Evolutionary conservation across 2,888 invertebrate species (phyloP).

Genomic region (Pollenia angustigena): DNA sequence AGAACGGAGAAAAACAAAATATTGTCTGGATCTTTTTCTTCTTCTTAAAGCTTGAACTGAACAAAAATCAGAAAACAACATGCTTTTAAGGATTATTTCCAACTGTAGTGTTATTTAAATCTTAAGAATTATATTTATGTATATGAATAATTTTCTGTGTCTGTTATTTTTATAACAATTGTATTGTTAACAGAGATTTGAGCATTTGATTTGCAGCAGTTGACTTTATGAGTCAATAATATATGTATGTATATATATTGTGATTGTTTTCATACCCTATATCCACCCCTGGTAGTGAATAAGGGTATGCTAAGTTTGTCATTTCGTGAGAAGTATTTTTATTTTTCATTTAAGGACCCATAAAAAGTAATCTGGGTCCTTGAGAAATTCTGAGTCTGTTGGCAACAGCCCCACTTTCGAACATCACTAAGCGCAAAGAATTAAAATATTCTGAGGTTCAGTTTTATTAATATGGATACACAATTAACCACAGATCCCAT

Average conservation of each 20-base stretch:
- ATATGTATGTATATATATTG: neutral
- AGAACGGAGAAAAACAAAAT: conserved; percentile 2
- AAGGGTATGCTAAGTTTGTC: no score
- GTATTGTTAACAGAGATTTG: conserved; percentile 36
- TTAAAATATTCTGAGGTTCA: no score
- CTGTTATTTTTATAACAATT: conserved; percentile 6
- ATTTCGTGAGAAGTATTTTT: no score
- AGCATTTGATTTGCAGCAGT: conserved; percentile 40
- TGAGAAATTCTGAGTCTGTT: no score
- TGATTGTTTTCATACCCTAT: neutral
- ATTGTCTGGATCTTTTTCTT: neutral
- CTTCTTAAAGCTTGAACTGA: neutral
- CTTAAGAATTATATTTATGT: neutral
- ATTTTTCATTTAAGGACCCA: no score
- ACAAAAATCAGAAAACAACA: conserved; percentile 7
- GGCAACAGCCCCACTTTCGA: no score
- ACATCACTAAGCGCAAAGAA: no score
- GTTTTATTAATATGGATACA: no score
- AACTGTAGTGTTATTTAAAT: conserved; percentile 17
- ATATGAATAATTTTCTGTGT: neutral
- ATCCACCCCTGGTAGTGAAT: no score
- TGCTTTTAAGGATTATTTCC: conserved; percentile 38
- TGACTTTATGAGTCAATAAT: conserved; percentile 41
- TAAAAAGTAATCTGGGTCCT: no score
- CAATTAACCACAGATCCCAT: no score